These are phyloP conservation scores for Bombus turneri DNA, from an alignment of 1,140 invertebrate genomes.

Conservation along the genomic window DNA sequence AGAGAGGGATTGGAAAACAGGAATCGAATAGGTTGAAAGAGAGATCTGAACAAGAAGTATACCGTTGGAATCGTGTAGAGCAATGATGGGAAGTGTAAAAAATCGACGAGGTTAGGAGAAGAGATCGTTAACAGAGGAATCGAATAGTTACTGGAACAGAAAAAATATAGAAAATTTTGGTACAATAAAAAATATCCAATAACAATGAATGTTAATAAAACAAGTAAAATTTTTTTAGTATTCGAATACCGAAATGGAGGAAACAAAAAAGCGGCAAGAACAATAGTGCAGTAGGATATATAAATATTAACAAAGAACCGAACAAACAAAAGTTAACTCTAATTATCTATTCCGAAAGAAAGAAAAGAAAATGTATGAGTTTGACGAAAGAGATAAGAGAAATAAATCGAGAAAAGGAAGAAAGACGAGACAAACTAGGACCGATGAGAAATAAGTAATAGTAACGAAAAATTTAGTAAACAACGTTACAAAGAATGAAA, in stretches of 20 bases:
- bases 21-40: neutral
- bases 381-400: neutral
- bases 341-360: neutral
- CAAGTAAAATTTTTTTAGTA: too few relatives aligned
- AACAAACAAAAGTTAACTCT: neutral
- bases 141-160: neutral
- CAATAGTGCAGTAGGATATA: neutral
- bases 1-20: neutral
- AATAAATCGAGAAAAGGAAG: neutral
- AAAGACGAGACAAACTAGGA: neutral
- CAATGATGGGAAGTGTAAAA: neutral
- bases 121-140: neutral
- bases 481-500: slow-evolving; percentile 40
- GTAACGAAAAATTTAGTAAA: slow-evolving; percentile 40
- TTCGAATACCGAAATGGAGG: neutral
- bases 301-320: neutral
- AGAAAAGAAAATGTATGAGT: neutral
- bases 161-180: neutral
- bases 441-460: neutral
- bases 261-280: neutral
- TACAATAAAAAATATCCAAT: too few relatives aligned
- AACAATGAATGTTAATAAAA: neutral
- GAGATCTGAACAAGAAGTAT: neutral
- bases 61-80: neutral
- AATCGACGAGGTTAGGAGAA: neutral